Evolutionary conservation across 2,113 vertebrate genomes (phyloP), one percentile per base, ranked within the genome.

Genomic region (Pygoscelis antarcticus): DNA sequence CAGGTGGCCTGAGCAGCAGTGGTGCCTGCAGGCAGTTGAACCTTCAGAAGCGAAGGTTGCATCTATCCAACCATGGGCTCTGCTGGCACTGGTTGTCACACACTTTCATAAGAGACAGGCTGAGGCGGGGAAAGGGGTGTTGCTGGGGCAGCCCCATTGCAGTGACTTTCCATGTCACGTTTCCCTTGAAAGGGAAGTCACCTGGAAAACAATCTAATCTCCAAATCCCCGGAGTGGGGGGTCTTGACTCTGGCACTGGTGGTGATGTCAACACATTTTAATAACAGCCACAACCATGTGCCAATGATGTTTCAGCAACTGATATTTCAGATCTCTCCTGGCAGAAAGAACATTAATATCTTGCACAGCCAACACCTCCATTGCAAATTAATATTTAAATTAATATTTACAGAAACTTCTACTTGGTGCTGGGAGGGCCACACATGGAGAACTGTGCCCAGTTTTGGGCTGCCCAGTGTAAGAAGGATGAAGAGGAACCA

Each of bases 341-440:
- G 69, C 86, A 95, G 58, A 81, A 82, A 74, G 44, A 90, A 64
- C 49, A 29, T 74, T 78, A 40, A 23, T 23, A 65, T 25, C 20
- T 55, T 78, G 74, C 40, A 44, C 38, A 68, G 38, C 49, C 49
- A 92, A 90, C 64, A 65, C 40, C 7, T 36, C 79, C 55, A 32
- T 3, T 85, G 51, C 32, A 88, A 78, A 92, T 85, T 72, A 77
- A 84, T 90, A 84, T 94, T 87, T 77, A 72, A 90, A 92, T 92
- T 58, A 16, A 46, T 90, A 82, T 88, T 90, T 94, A 93, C 90
- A 88, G 54, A 85, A 90, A 64, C 60, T 93, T 44, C 70, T 69
- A 9, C 65, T 84, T 74, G 23, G 23, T 84, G 47, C 49, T 69
- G n/a, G 44, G 54, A 90, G 30, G 49, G 62, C 68, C 87, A 90